phyloP scores from a whole-genome alignment of 2,888 invertebrate species.

The Meganola albula region DNA sequence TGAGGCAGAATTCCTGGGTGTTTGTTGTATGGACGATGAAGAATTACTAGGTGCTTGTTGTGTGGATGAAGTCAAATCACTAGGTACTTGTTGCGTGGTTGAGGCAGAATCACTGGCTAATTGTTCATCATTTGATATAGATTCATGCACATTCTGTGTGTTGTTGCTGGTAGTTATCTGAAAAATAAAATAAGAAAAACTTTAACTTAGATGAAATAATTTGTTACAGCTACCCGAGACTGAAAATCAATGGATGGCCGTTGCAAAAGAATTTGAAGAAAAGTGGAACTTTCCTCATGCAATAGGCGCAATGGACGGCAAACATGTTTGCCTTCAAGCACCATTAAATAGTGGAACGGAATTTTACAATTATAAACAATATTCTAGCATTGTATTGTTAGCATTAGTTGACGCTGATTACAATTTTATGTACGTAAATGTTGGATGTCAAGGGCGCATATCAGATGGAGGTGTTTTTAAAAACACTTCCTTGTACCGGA shows the following conservation, averaged over 20 bases:
- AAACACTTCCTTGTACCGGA: slow-evolving; percentile 5
- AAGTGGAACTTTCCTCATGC: slow-evolving; percentile 20
- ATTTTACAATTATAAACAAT: slow-evolving; percentile 33
- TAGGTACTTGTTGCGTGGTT: slow-evolving; percentile 15
- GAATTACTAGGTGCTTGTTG: slow-evolving; percentile 18
- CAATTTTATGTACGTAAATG: slow-evolving; percentile 30
- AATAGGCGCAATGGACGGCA: slow-evolving; percentile 33
- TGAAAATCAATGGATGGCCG: slow-evolving; percentile 10
- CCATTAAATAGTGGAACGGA: slow-evolving; percentile 29
- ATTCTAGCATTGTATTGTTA: slow-evolving; percentile 33
- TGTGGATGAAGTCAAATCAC: slow-evolving; percentile 16
- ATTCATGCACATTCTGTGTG: too few species aligned
- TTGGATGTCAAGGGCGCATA: slow-evolving; percentile 6
- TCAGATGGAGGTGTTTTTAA: slow-evolving; percentile 11
- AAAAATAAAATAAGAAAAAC: slow-evolving; percentile 1
- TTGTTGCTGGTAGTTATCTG: slow-evolving; percentile 4
- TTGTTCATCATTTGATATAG: too few species aligned
- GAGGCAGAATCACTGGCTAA: slow-evolving; percentile 10
- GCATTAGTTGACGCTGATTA: slow-evolving; percentile 25
- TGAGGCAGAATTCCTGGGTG: slow-evolving; percentile 13
- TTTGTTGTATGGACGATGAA: slow-evolving; percentile 14
- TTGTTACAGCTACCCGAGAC: slow-evolving; percentile 5
- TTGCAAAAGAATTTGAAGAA: slow-evolving; percentile 12
- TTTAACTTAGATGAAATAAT: not conserved
- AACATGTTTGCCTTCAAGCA: slow-evolving; percentile 27